Evolutionary conservation across 92 coral and sea anemone species (phyloP).

Genomic region (Pocillopora meandrina): DNA sequence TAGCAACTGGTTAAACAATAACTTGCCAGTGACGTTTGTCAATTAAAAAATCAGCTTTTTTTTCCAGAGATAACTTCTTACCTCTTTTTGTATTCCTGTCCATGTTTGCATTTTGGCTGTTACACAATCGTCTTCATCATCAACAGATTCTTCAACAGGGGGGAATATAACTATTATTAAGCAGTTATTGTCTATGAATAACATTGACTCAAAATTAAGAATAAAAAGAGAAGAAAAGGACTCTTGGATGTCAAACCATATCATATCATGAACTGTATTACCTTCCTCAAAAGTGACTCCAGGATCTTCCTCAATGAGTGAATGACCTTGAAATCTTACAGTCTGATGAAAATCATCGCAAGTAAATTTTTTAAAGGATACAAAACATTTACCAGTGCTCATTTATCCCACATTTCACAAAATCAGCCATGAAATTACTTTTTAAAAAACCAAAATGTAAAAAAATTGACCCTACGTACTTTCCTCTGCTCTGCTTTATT

Average conservation of each 20-base stretch:
- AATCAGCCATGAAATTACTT: no score
- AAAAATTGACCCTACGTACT: no score
- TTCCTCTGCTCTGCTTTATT: no score
- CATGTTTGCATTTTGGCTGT: neutral
- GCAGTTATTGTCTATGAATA: neutral
- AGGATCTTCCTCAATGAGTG: conserved; percentile 28
- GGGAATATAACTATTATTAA: neutral
- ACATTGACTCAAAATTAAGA: neutral
- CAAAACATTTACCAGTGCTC: no score
- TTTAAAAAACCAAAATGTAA: no score
- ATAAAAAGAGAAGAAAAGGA: neutral
- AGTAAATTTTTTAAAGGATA: no score
- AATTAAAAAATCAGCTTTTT: no score
- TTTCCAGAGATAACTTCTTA: neutral
- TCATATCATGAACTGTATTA: no score
- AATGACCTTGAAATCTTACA: conserved; percentile 73
- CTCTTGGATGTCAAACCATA: neutral
- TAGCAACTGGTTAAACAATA: no score
- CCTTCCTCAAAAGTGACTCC: conserved; percentile 21
- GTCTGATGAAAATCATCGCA: conserved; percentile 36
- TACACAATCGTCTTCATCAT: conserved; percentile 18
- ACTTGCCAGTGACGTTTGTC: no score
- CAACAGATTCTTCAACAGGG: neutral
- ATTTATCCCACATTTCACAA: no score
- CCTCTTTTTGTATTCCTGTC: conserved; percentile 31